Evolutionary conservation across 2,888 invertebrate genomes (phyloP), one percentile per base, ranked within the genome.

Genomic region (Ceraclea dissimilis): DNA sequence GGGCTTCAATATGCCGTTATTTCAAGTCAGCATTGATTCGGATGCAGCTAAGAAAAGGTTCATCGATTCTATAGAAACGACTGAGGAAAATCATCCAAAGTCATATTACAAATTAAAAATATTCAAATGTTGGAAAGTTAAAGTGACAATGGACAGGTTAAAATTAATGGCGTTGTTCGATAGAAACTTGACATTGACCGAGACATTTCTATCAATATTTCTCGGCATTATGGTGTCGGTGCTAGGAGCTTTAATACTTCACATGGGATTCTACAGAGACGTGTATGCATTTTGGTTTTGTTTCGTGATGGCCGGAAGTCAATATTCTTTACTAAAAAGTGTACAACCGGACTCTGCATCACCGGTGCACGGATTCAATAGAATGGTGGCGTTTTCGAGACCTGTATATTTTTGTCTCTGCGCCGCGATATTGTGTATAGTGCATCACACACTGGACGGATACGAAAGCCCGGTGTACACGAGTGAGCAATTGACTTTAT

Each of bases 261-360:
- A 88, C 67, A 79, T 86, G 48, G 87, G 88, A 50, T 90, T 94
- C 70, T 98, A 93, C 74, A 85, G 85, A 65, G 98, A 99, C 70
- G 82, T 97, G 53, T 89, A 88, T 66, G 91, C 96, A 16, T 92
- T 98, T 70, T 79, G 95, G 68, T 94, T 99, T 72, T 97, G 97
- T 74, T 90, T 96, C 65, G 92, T 97, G n/a, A 93, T 97, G 65
- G 98, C 98, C 1, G 90, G 95, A 16, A 94, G 96, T 67, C 99
- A 99, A 72, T 99, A 98, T 72, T 96, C 95, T 0, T 75, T 98
- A 63, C 74, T 97, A 62, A 98, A 97, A 75, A 96, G 96, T 64
- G 99, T 99, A 1, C 99, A 99, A 68, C 99, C 99, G 0, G 99
- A 99, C 72, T 95, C 98, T 0, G 91, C 98, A 0, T 98, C 98